Evolutionary conservation across 2,888 invertebrate genomes (phyloP), one percentile per base, ranked within the genome.

Genomic region (Tillus elongatus): DNA sequence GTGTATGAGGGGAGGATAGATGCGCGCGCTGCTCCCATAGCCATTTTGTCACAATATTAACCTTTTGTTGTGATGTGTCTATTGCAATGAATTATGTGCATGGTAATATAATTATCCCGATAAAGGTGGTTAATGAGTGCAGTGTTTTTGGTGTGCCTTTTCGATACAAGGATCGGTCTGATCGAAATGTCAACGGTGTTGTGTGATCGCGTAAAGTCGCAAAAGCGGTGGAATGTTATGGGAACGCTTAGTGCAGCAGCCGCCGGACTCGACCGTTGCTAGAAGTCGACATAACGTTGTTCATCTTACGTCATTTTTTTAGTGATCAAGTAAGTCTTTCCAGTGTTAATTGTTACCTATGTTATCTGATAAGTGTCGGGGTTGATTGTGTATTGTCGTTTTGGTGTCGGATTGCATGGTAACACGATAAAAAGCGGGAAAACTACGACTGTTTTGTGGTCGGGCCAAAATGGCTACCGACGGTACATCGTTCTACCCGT

Each of bases 361-460:
- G n/a, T n/a, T n/a, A n/a, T n/a, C n/a, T n/a, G n/a, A 49, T 48
- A 44, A 52, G 54, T 54, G 44, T 47, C 46, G 48, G 42, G n/a
- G 45, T 47, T 43, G 42, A 41, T 38, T 41, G 45, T 48, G 39
- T 43, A 46, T 43, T 42, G 39, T 45, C 39, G 41, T 41, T 49
- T 46, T 39, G 26, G 13, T 28, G 35, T 35, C 28, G 40, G 13
- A 41, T 26, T 11, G 30, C 30, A 26, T 63, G 63, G 58, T 69
- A 69, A 69, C 66, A 68, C 66, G 60, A 60, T 67, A 70, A 64
- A 70, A 69, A 56, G 67, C 68, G 61, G 68, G 66, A 70, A 50
- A 70, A 70, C 59, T 68, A 71, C 67, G 70, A 70, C 63, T 34
- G 46, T 47, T 49, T 50, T 44, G 35, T 35, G 41, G 44, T 49